Base-by-base conservation (phyloP, 2,797 vertebrate species). In the Eleutherodactylus coqui region DNA sequence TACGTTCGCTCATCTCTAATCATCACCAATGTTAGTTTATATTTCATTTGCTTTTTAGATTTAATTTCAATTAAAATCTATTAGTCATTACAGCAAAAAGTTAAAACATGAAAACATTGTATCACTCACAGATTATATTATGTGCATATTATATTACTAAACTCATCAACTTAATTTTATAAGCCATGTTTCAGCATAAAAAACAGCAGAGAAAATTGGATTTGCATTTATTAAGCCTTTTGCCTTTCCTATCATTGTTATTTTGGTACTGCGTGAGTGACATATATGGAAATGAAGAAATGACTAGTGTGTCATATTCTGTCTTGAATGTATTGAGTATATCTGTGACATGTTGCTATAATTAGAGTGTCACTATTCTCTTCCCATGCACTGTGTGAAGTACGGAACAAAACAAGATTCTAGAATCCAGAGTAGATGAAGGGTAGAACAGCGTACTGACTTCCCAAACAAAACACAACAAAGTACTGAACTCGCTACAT, bases 391-490 rank as follows among this genome's bases (percentile, higher is more conserved):
- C 45, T 70, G 41, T 72, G 34, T 70, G 45, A 72, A 82, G 62
- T 70, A 21, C 34, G 6, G 29, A 81, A 67, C 64, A 19, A 82
- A 53, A 53, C 64, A 82, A 69, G 11, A 36, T 53, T 38, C 47
- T 53, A 27, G 53, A 53, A 69, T 51, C 21, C 79, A 36, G 13
- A 70, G 13, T 64, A 24, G 62, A 47, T 70, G 45, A 70, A 70
- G 45, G 27, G 32, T 69, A 62, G 36, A 51, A 70, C 45, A 69
- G 10, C 2, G 43, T 17, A n/a, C 14, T 2, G n/a, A 70, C 47
- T 70, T 82, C 43, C 64, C 79, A 82, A 81, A 34, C 32, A 81
- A 69, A 69, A 69, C 41, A 67, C 60, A 80, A 47, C 78, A 80
- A 67, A 81, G 60, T n/a, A 24, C 45, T n/a, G n/a, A n/a, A n/a